phyloP scores from a whole-genome alignment of 2,797 vertebrate genomes.

The Microtus agrestis region DNA sequence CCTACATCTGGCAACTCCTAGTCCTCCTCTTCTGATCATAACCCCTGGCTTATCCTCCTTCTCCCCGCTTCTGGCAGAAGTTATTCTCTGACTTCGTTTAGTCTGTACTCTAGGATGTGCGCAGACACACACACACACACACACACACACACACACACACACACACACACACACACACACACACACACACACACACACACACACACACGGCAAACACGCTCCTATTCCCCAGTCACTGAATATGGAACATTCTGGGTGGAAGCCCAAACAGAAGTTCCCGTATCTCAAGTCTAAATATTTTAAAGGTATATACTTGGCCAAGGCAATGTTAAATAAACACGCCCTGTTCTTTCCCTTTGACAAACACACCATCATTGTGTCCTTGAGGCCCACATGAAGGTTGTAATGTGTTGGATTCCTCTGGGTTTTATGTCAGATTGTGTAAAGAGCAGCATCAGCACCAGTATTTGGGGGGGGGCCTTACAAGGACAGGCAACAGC shows the following conservation, averaged over 20 bases:
- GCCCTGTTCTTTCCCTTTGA: conserved; percentile 18
- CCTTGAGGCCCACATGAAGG: conserved; percentile 41
- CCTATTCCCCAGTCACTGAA: neutral
- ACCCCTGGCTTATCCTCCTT: neutral
- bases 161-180: neutral
- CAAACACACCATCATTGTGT: neutral
- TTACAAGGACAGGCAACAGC: neutral
- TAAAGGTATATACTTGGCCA: conserved; percentile 49
- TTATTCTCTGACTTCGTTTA: neutral
- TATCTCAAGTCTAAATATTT: neutral
- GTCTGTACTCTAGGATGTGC: neutral
- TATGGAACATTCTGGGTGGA: neutral
- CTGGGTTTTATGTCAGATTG: neutral
- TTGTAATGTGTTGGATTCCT: conserved; percentile 27
- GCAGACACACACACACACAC: neutral
- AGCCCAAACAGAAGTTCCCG: neutral
- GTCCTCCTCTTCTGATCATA: neutral
- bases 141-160: neutral
- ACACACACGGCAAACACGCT: neutral
- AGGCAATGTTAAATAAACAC: conserved; percentile 62
- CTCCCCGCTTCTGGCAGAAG: neutral
- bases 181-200: neutral
- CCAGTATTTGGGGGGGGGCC: neutral
- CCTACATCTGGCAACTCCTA: neutral
- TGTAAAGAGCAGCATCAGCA: neutral